Conservation (phyloP, 1,140 invertebrate genomes). For the Pinna nobilis region DNA sequence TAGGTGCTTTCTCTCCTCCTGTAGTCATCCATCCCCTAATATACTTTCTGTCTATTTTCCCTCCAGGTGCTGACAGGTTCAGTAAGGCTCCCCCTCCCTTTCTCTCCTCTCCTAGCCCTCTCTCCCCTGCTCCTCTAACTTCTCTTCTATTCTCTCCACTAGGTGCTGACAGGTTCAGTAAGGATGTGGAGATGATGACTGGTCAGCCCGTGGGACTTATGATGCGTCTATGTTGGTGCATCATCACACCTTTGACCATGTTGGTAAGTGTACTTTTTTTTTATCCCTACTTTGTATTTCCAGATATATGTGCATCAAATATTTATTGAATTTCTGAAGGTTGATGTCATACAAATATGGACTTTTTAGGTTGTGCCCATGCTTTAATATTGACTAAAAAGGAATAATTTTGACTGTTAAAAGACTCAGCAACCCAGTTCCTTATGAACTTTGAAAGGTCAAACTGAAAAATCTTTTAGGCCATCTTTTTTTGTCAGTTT, state of each 20-base stretch:
- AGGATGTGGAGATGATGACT: slow-evolving; percentile 50
- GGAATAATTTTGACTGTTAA: too few relatives aligned
- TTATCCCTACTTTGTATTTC: background rate
- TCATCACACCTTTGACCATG: slow-evolving; percentile 84
- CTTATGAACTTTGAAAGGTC: too few relatives aligned
- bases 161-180: slow-evolving; percentile 65
- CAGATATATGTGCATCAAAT: background rate
- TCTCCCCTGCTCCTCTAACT: background rate
- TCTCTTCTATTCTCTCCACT: background rate
- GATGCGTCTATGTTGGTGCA: slow-evolving; percentile 87
- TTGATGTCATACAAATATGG: background rate
- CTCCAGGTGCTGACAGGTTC: slow-evolving; percentile 59
- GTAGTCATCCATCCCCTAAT: background rate
- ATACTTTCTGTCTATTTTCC: background rate
- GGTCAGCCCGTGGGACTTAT: slow-evolving; percentile 43
- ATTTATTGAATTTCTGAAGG: background rate
- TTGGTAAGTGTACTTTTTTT: slow-evolving; percentile 77
- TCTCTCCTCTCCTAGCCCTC: too few relatives aligned
- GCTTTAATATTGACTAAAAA: too few relatives aligned
- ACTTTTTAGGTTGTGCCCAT: too few relatives aligned
- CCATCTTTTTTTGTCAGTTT: too few relatives aligned
- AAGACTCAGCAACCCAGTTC: too few relatives aligned
- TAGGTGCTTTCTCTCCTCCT: background rate
- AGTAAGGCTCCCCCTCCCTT: slow-evolving; percentile 51
- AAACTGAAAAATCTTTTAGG: too few relatives aligned